Evolutionary conservation across 2,888 invertebrate genomes (phyloP).

Genomic region (Junonia oenone): DNA sequence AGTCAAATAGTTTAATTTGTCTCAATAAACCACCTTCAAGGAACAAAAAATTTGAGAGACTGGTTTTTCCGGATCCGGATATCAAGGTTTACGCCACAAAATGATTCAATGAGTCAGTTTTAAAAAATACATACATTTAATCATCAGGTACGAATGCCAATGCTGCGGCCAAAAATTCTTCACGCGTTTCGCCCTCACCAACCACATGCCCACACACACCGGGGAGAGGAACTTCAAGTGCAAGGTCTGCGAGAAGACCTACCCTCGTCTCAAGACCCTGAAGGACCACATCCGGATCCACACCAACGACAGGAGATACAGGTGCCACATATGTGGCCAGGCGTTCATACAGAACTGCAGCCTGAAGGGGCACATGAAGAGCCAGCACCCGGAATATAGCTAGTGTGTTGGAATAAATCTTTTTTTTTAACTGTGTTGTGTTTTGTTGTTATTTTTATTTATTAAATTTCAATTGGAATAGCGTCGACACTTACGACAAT

Average conservation of each 20-base stretch:
- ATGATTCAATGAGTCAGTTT: too few relatives aligned
- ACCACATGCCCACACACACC: constrained; percentile 70
- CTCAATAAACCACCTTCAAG: too few relatives aligned
- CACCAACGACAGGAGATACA: constrained; percentile 56
- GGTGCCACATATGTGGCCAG: constrained; percentile 62
- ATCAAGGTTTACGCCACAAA: too few relatives aligned
- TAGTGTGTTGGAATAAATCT: neutral
- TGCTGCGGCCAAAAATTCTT: constrained; percentile 69
- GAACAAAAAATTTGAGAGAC: too few relatives aligned
- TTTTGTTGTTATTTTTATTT: neutral
- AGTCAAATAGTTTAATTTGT: too few relatives aligned
- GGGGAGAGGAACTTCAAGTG: constrained; percentile 50
- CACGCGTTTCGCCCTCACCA: constrained; percentile 62
- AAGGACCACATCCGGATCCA: constrained; percentile 67
- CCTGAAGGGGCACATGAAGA: constrained; percentile 68
- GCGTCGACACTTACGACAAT: too few relatives aligned
- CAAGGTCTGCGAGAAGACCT: constrained; percentile 62
- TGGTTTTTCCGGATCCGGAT: too few relatives aligned
- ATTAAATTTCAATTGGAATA: too few relatives aligned
- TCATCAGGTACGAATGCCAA: constrained; percentile 60
- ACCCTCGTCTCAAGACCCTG: constrained; percentile 61
- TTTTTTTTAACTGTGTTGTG: neutral
- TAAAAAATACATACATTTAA: too few relatives aligned
- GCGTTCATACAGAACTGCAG: constrained; percentile 71
- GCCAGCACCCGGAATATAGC: constrained; percentile 55